Evolutionary conservation across 2,113 vertebrate species (phyloP), one percentile per base, ranked within the genome.

Genomic region (Ciconia boyciana): DNA sequence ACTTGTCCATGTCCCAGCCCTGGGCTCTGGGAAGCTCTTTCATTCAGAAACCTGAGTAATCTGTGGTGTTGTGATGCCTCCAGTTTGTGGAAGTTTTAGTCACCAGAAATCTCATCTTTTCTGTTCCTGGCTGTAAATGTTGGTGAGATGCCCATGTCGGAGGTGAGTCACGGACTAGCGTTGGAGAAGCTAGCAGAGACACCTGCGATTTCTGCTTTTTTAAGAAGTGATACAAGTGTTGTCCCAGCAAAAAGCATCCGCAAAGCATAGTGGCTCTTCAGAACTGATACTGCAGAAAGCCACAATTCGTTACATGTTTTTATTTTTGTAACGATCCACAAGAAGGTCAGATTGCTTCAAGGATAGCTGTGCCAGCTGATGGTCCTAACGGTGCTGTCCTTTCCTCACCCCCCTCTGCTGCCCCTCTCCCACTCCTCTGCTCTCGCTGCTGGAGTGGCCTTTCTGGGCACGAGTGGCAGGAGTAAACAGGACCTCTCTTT

Each of bases 401-500:
- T 55, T 52, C 29, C 14, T 71, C 24, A 18, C 6, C 5, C 14
- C 9, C 1, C 4, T 48, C 31, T 3, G 3, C 46, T 68, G 41
- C 31, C 17, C 6, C 5, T 70, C 43, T 82, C 43, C 26, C 20
- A 21, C n/a, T 64, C 19, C 55, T 74, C 39, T 43, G 19, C 24
- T 84, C 19, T 68, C 25, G 3, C 6, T 54, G 31, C 49, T 54
- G 49, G n/a, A 72, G 34, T 0, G 0, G 21, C 1, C 1, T 68
- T 62, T 70, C 51, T 29, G 7, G 31, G n/a, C 19, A n/a, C 13
- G 13, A 28, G 14, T 44, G 31, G 34, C 24, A 58, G 80, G 36
- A 85, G 24, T 61, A 57, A 90, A 43, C n/a, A 31, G 7, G 11
- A 8, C 19, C 29, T 82, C 52, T 39, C 16, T 70, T 66, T 74